These are phyloP conservation scores for Lepidocyrtinus sp. DNA, from an alignment of 2,888 invertebrate genomes.

Conservation along the genomic window DNA sequence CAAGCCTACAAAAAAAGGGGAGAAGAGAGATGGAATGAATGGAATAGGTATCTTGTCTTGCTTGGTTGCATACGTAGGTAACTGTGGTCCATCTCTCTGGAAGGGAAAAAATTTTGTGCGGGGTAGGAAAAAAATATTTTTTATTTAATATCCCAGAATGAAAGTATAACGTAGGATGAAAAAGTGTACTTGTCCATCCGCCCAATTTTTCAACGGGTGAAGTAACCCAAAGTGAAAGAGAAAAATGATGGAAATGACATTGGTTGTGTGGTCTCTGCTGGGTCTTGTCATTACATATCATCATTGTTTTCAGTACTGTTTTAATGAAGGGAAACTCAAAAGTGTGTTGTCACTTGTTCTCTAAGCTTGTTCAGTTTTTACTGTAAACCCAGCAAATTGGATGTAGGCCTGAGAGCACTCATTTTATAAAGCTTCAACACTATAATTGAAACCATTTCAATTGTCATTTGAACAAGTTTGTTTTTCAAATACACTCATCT, in stretches of 20 bases:
- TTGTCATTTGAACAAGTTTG: no score
- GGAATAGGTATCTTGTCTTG: conserved; percentile 7
- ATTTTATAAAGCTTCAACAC: no score
- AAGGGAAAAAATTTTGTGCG: not conserved
- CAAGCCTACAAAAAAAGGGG: conserved; percentile 11
- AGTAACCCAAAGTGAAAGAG: not conserved
- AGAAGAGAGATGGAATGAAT: conserved; percentile 35
- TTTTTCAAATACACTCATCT: no score
- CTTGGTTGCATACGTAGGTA: not conserved
- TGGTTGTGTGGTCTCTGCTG: not conserved
- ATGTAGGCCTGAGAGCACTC: no score
- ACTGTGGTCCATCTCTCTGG: not conserved
- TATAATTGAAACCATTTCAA: no score
- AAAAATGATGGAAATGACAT: not conserved
- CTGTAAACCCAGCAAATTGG: no score
- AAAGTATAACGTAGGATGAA: not conserved
- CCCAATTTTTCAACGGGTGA: not conserved
- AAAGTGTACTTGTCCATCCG: not conserved
- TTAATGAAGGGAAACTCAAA: not conserved
- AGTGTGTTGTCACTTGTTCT: not conserved
- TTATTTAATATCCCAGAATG: not conserved
- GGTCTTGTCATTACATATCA: not conserved
- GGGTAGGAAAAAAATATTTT: no score
- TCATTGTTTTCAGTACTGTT: not conserved
- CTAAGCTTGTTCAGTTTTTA: no score